Evolutionary conservation across 2,888 invertebrate species (phyloP).

Genomic region (Melanostoma scalare): DNA sequence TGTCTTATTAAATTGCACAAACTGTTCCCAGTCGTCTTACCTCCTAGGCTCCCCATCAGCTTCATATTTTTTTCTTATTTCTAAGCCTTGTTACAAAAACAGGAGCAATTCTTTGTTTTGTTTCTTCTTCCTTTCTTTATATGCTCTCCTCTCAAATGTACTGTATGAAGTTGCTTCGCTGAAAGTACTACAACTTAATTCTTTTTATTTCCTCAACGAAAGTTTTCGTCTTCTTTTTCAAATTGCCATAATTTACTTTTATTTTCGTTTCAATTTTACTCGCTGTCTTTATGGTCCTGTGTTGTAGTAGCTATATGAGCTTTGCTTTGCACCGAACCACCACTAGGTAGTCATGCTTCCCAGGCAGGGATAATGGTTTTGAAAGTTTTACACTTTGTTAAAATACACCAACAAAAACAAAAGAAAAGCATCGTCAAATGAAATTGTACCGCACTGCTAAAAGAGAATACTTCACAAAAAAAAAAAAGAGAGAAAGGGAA

Average conservation of each 20-base stretch:
- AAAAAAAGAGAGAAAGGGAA: slow-evolving; percentile 10
- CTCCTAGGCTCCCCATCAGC: background rate
- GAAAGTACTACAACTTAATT: slow-evolving; percentile 57
- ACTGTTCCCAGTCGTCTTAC: slow-evolving; percentile 4
- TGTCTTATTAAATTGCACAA: slow-evolving; percentile 59
- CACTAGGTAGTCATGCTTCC: slow-evolving; percentile 16
- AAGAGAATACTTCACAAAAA: slow-evolving; percentile 19
- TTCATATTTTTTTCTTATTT: background rate
- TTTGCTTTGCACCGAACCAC: slow-evolving; percentile 12
- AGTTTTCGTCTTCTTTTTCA: slow-evolving; percentile 66
- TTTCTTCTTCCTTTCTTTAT: too few relatives aligned
- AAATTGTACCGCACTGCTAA: slow-evolving; percentile 58
- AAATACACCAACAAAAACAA: slow-evolving; percentile 36
- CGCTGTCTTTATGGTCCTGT: slow-evolving; percentile 43
- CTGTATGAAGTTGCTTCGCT: background rate
- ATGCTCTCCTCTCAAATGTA: slow-evolving; percentile 16
- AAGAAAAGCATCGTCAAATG: slow-evolving; percentile 63
- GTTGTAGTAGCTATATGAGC: background rate
- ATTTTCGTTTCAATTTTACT: slow-evolving; percentile 72
- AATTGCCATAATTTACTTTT: slow-evolving; percentile 73
- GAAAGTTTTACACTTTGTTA: slow-evolving; percentile 67
- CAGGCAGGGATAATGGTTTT: slow-evolving; percentile 67
- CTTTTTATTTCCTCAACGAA: slow-evolving; percentile 67
- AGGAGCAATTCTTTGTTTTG: slow-evolving; percentile 24
- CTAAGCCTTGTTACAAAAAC: slow-evolving; percentile 1